These are phyloP conservation scores for Drosophila antonietae DNA, from an alignment of 2,888 invertebrate species.

Conservation along the genomic window DNA sequence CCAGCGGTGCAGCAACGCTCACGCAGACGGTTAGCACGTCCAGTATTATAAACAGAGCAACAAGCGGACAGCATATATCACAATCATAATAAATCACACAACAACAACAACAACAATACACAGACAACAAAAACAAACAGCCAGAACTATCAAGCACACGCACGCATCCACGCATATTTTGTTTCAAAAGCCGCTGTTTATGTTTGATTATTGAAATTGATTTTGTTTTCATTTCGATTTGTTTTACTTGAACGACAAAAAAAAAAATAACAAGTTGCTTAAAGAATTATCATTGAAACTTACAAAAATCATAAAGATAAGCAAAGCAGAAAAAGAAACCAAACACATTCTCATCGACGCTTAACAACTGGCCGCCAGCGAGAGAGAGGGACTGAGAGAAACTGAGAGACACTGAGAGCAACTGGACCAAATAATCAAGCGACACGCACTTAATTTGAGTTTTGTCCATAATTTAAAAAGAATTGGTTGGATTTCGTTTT, in stretches of 20 bases:
- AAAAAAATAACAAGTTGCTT: constrained; percentile 49
- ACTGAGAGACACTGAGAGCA: constrained; percentile 35
- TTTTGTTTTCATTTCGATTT: constrained; percentile 55
- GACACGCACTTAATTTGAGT: constrained; percentile 73
- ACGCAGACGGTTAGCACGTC: constrained; percentile 85
- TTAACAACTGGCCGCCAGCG: constrained; percentile 33
- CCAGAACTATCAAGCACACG: constrained; percentile 34
- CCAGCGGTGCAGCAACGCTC: constrained; percentile 85
- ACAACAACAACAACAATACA: constrained; percentile 16
- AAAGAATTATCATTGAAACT: constrained; percentile 40
- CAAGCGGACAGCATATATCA: constrained; percentile 46
- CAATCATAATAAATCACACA: constrained; percentile 36
- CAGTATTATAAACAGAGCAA: constrained; percentile 53
- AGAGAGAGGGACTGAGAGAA: constrained; percentile 33
- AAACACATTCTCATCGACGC: constrained; percentile 51
- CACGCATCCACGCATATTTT: constrained; percentile 46
- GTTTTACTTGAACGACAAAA: constrained; percentile 47
- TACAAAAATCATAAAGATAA: not conserved
- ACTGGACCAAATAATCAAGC: constrained; percentile 28
- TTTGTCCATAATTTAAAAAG: constrained; percentile 71
- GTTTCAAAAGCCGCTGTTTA: constrained; percentile 43
- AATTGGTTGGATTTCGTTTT: constrained; percentile 82
- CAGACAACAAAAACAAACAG: constrained; percentile 23
- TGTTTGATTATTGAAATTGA: constrained; percentile 57
- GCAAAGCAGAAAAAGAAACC: not conserved